A percentile compares a stretch with the other conserved stretches of the same genome.
These are phyloP conservation scores for Drosophila crucigera DNA, from an alignment of 2,888 invertebrate species.

Conservation along the genomic window DNA sequence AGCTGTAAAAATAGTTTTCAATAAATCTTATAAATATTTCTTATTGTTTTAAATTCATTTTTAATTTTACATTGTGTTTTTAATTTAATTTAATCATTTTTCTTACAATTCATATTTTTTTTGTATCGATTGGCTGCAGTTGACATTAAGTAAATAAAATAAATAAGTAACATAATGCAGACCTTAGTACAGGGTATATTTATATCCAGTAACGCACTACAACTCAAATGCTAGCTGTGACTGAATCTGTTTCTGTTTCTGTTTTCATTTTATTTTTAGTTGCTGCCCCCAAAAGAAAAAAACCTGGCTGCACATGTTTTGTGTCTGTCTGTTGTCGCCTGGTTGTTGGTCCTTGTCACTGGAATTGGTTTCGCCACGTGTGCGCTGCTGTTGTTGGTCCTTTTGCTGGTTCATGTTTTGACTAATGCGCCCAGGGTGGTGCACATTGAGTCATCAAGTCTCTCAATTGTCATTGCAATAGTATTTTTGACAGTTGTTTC, in stretches of 20 bases:
- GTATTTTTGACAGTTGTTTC: constrained; percentile 61
- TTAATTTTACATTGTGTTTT: background rate
- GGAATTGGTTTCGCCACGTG: constrained; percentile 48
- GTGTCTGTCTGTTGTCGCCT: constrained; percentile 2
- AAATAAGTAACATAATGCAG: background rate
- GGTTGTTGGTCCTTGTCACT: constrained; percentile 19
- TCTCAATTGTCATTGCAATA: constrained; percentile 46
- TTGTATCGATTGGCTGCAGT: background rate
- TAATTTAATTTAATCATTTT: background rate
- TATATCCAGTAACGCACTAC: background rate
- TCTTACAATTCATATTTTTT: background rate
- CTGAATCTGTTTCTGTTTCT: background rate
- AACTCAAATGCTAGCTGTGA: constrained; percentile 3
- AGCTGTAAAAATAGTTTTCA: background rate
- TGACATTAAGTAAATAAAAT: background rate
- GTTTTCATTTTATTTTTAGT: constrained; percentile 28
- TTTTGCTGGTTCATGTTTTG: constrained; percentile 53
- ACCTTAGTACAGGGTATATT: background rate
- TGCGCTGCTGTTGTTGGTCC: constrained; percentile 27
- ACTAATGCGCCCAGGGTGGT: constrained; percentile 66
- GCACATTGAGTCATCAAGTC: constrained; percentile 70
- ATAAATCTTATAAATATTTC: background rate
- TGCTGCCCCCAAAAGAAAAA: constrained; percentile 24
- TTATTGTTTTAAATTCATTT: background rate
- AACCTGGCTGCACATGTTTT: constrained; percentile 65